phyloP scores from a whole-genome alignment of 2,113 vertebrate genomes.

The Okapia johnstoni region DNA sequence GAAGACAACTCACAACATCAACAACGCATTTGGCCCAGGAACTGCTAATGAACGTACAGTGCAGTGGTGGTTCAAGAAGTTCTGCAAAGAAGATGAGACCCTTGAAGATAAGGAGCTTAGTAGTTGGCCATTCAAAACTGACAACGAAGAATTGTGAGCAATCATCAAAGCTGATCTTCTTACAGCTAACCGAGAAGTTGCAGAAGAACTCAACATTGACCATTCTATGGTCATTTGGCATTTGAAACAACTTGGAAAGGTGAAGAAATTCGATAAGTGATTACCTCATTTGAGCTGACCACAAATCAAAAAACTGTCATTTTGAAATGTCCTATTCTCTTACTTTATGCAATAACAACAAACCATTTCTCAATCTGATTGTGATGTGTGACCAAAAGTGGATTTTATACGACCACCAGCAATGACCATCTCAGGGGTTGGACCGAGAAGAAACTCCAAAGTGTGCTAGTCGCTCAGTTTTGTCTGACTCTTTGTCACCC shows the following conservation, averaged over 20 bases:
- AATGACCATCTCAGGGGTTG: background rate
- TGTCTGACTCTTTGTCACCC: background rate
- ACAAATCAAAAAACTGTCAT: background rate
- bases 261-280: background rate
- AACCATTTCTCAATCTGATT: background rate
- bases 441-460: background rate
- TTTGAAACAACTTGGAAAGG: background rate
- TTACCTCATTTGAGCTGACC: background rate
- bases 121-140: background rate
- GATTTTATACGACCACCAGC: background rate
- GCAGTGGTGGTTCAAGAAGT: background rate
- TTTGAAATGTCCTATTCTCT: background rate
- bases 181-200: background rate
- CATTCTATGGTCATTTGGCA: background rate
- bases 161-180: background rate
- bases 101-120: background rate
- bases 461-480: background rate
- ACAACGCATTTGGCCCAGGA: background rate
- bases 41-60: background rate
- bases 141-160: background rate
- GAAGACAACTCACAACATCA: background rate
- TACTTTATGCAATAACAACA: background rate
- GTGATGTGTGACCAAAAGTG: background rate
- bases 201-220: background rate
- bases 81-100: background rate